Percentiles rank a stretch among this genome's conserved stretches.
phyloP scores from a whole-genome alignment of 2,797 vertebrate genomes.

The Peromyscus eremicus region DNA sequence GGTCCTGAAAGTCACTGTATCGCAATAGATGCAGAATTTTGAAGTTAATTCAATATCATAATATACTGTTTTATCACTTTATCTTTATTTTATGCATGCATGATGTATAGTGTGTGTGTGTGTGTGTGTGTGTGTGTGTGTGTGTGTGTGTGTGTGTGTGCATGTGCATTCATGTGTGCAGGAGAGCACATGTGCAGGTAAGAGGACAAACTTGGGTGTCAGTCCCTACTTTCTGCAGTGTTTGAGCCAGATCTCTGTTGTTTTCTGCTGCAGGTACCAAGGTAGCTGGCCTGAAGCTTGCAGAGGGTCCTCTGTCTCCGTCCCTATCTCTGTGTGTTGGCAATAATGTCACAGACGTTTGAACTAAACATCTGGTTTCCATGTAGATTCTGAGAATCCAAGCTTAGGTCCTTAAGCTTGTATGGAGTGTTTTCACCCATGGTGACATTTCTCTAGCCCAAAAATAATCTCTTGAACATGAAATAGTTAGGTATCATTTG shows the following conservation, averaged over 20 bases:
- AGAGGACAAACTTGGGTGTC: background rate
- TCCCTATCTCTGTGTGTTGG: background rate
- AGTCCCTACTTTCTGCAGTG: background rate
- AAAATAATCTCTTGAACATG: background rate
- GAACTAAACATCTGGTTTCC: background rate
- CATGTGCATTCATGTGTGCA: background rate
- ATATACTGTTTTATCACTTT: background rate
- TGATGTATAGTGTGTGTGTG: background rate
- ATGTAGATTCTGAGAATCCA: background rate
- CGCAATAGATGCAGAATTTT: background rate
- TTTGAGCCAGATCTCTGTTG: background rate
- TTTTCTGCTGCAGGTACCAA: too few relatives aligned
- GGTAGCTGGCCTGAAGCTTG: background rate
- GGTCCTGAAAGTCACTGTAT: too few relatives aligned
- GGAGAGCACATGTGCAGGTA: background rate
- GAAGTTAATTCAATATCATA: background rate
- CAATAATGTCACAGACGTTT: background rate
- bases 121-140: too few relatives aligned
- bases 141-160: too few relatives aligned
- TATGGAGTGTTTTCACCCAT: background rate
- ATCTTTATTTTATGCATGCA: background rate
- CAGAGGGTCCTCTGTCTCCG: too few relatives aligned
- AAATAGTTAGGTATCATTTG: conserved; percentile 10
- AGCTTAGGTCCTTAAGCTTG: background rate
- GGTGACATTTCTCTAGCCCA: background rate